Conservation (phyloP, 2,888 invertebrate genomes). For the Clistopyga incitator region DNA sequence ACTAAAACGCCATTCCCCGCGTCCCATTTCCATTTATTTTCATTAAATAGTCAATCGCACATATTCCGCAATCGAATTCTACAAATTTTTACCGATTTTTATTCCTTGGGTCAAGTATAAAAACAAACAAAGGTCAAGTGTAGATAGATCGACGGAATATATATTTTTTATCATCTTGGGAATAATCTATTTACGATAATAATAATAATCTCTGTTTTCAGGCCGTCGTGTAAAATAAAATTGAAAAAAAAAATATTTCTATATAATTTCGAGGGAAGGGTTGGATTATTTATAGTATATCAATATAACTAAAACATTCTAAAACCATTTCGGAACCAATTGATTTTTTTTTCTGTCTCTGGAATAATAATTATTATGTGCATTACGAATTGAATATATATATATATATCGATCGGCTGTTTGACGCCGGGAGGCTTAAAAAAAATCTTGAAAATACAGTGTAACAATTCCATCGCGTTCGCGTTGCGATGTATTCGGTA, state of each 20-base stretch:
- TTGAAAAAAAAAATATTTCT: too few species aligned
- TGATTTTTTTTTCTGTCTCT: background rate
- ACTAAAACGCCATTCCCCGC: background rate
- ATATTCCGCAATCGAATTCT: background rate
- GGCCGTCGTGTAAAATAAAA: too few species aligned
- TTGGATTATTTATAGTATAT: background rate
- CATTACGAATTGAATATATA: background rate
- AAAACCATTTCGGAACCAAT: background rate
- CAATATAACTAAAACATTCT: background rate
- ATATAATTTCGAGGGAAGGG: too few species aligned
- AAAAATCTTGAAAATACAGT: slow-evolving; percentile 6
- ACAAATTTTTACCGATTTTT: background rate
- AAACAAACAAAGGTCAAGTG: too few species aligned
- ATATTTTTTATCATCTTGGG: too few species aligned
- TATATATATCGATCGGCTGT: background rate
- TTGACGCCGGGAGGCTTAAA: background rate
- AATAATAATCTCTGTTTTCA: too few species aligned
- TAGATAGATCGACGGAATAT: too few species aligned
- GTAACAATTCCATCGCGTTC: background rate
- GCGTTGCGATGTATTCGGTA: background rate
- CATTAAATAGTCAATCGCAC: background rate
- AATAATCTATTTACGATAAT: background rate
- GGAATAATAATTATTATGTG: background rate
- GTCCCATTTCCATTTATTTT: background rate
- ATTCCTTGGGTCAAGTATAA: too few species aligned